These are phyloP conservation scores for Tenualosa ilisha DNA, from an alignment of 2,797 vertebrate genomes.

Conservation along the genomic window DNA sequence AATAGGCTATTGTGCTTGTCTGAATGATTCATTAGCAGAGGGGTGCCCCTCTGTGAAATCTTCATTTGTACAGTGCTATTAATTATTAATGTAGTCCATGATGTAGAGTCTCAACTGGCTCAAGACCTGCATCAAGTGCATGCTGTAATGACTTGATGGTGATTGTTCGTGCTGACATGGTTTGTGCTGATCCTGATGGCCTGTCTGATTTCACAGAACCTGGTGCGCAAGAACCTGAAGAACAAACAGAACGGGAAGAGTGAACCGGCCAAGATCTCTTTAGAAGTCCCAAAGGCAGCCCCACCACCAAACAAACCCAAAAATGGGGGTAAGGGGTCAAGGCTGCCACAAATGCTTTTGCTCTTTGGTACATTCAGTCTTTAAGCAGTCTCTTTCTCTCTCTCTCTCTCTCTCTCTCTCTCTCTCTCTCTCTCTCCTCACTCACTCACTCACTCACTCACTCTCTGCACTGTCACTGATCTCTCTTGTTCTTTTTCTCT, in stretches of 20 bases:
- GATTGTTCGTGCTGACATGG: conserved; percentile 47
- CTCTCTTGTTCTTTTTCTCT: not conserved
- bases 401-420: not conserved
- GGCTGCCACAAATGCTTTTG: conserved; percentile 18
- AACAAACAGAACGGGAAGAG: conserved; percentile 61
- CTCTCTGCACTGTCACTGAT: not conserved
- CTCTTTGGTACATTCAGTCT: not conserved
- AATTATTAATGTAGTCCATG: not conserved
- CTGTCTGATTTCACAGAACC: conserved; percentile 60
- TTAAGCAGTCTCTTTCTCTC: not conserved
- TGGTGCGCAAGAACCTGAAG: conserved; percentile 74
- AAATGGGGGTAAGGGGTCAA: conserved; percentile 63
- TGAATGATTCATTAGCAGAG: too few relatives aligned
- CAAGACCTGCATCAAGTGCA: not conserved
- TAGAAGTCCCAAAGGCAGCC: conserved; percentile 41
- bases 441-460: too few relatives aligned
- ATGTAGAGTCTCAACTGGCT: not conserved
- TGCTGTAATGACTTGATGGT: not conserved
- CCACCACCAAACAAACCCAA: conserved; percentile 37
- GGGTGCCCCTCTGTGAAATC: not conserved
- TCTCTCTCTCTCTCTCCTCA: not conserved
- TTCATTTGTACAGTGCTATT: not conserved
- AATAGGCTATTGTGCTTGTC: too few relatives aligned
- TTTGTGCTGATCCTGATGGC: conserved; percentile 28
- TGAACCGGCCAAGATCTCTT: conserved; percentile 41